Conservation (phyloP, 1,140 invertebrate genomes). For the Zophobas morio region DNA sequence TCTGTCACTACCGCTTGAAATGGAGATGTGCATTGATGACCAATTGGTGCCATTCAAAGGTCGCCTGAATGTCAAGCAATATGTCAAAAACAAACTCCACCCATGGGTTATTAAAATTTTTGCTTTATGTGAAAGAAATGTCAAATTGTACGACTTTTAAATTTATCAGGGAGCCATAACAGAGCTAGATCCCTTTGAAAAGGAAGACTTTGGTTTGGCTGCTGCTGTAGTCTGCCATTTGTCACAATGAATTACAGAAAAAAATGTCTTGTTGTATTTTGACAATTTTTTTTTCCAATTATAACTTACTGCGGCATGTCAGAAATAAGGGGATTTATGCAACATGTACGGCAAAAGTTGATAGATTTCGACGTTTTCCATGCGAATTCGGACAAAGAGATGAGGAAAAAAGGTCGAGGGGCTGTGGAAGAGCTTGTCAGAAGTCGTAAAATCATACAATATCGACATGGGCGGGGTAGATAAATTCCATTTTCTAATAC, state of each 20-base stretch:
- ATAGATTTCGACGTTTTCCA: no score
- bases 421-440: no score
- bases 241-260: constrained; percentile 59
- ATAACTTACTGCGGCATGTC: constrained; percentile 53
- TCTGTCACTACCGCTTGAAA: not conserved
- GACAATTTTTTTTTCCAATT: constrained; percentile 64
- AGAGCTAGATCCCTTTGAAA: not conserved
- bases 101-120: constrained; percentile 31
- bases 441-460: no score
- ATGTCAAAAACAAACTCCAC: constrained; percentile 30
- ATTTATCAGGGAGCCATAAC: constrained; percentile 40
- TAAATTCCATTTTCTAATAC: no score
- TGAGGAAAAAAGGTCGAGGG: no score
- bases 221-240: constrained; percentile 50
- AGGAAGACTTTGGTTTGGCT: constrained; percentile 12
- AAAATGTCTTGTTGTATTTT: constrained; percentile 43
- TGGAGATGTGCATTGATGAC: not conserved
- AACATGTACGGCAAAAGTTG: no score
- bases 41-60: not conserved
- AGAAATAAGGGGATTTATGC: no score
- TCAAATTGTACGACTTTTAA: constrained; percentile 23
- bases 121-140: constrained; percentile 11
- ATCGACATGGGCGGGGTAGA: no score
- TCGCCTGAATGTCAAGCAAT: not conserved
- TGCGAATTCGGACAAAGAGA: no score